Conservation (phyloP, 1,140 invertebrate genomes). For the Wasmannia auropunctata region DNA sequence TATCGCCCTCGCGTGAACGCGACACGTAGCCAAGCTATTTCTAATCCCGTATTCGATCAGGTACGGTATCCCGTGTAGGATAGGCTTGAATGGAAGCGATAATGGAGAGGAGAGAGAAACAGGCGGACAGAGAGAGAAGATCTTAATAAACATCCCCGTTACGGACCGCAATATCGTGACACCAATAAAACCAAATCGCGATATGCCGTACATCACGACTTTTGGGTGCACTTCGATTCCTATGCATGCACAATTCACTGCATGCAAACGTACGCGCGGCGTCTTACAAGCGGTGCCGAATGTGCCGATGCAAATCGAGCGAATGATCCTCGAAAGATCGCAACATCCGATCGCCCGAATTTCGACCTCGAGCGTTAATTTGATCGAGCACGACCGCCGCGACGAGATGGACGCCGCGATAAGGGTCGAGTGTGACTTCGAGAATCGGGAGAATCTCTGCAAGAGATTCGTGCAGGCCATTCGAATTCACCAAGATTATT, state of each 20-base stretch:
- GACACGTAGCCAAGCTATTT: not conserved
- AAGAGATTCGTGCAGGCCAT: not conserved
- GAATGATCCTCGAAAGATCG: not conserved
- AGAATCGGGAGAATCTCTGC: not conserved
- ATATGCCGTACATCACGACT: not conserved
- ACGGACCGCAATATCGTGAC: not conserved
- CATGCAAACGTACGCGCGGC: not conserved
- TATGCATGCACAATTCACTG: too few species aligned
- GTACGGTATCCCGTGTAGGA: not conserved
- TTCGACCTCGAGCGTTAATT: not conserved
- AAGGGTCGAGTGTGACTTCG: not conserved
- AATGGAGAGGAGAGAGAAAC: not conserved
- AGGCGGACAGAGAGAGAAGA: not conserved
- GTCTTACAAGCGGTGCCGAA: not conserved
- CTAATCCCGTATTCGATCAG: not conserved
- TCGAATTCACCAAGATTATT: not conserved
- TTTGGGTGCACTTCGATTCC: not conserved
- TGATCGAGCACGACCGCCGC: not conserved
- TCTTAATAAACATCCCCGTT: not conserved
- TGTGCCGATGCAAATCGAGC: not conserved
- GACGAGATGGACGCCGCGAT: not conserved
- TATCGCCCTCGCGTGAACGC: slow-evolving; percentile 4
- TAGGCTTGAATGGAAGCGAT: not conserved
- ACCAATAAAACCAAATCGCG: not conserved
- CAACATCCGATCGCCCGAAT: not conserved